Base-by-base conservation (phyloP, 2,888 invertebrate genomes). In the Aquatica leii region DNA sequence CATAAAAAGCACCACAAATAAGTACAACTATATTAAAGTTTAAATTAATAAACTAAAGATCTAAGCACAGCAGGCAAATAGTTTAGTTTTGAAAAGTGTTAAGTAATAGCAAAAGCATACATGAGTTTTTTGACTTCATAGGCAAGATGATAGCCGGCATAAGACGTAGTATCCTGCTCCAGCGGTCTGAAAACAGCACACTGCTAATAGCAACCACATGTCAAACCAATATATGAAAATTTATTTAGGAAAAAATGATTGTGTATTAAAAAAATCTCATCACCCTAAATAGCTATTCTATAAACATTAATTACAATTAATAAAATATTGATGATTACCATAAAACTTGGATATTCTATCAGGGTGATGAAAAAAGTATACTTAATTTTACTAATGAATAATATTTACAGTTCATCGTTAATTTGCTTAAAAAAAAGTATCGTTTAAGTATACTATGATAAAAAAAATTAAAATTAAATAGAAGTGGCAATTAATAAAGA, bases 41-140 rank as follows among this genome's bases (percentile, higher is more conserved):
- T 15, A 56, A 18, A 46, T 31, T 15, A 20, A 17, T 43, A 46
- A 9, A 24, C 35, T 35, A 43, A 49, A 31, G 18, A 51, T 41
- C 20, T 52, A 59, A 59, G 59, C 61, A 57, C 69, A 70, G 73
- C 75, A 77, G 73, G 77, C 77, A 66, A 56, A 52, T 58, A 54
- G 58, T 59, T 55, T 59, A 65, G 59, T 62, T 76, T 75, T 74
- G 77, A 77, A 74, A 77, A 78, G 77, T 78, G 76, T 77, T 46
- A 81, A 82, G 80, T 81, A 82, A 84, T 81, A 84, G 86, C 82
- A 78, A 76, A 84, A 84, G 88, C 94, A 91, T 96, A 97, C 97
- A 97, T 97, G 91, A 97, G 94, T 90, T 97, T 97, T 94, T 97
- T 97, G 90, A 97, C 97, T 95, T 97, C 97, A 90, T 97, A 97